Evolutionary conservation across 2,797 vertebrate species (phyloP).

Genomic region (Alfaro cultratus): DNA sequence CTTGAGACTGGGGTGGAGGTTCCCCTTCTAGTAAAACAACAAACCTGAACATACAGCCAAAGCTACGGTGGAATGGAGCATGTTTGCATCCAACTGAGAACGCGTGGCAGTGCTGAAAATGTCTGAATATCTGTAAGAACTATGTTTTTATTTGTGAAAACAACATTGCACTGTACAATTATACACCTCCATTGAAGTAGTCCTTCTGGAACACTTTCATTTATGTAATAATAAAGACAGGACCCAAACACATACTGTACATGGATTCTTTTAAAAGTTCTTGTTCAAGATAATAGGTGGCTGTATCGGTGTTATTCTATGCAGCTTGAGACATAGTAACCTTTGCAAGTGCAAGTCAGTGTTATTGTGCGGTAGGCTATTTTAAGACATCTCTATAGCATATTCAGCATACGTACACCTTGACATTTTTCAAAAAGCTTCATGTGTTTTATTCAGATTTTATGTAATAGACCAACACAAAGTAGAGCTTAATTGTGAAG

Average conservation of each 20-base stretch:
- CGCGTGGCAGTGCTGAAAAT: not conserved
- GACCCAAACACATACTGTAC: slow-evolving; percentile 21
- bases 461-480: not conserved
- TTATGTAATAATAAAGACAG: slow-evolving; percentile 42
- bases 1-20: not conserved
- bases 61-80: not conserved
- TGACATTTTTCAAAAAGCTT: not conserved
- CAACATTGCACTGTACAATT: not conserved
- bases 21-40: not conserved
- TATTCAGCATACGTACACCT: not conserved
- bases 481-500: not conserved
- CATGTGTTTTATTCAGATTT: not conserved
- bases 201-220: slow-evolving; percentile 36
- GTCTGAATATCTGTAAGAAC: not conserved
- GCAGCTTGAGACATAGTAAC: slow-evolving; percentile 28
- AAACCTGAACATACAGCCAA: not conserved
- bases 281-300: slow-evolving; percentile 32
- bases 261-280: slow-evolving; percentile 35
- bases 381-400: not conserved
- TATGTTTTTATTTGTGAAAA: not conserved
- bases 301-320: slow-evolving; percentile 22
- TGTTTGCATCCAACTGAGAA: not conserved
- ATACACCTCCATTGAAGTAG: slow-evolving; percentile 2
- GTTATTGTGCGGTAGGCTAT: not conserved
- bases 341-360: slow-evolving; percentile 16